Percentiles rank a stretch among this genome's conserved stretches.
phyloP scores from a whole-genome alignment of 2,888 invertebrate genomes.

The Pyrocoelia pectoralis region DNA sequence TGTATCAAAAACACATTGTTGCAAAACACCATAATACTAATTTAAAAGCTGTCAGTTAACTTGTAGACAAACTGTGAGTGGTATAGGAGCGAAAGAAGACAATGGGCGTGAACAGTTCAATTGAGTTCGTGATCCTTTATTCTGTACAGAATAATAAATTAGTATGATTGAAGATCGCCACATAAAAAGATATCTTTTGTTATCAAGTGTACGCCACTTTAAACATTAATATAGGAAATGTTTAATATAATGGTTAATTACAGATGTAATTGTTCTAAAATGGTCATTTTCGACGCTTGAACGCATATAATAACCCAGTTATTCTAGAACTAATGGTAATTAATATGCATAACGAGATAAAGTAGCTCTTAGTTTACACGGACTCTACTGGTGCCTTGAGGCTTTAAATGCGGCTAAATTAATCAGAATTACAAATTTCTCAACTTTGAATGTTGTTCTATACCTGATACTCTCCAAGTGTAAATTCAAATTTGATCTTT shows the following conservation, averaged over 20 bases:
- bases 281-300: slow-evolving; percentile 27
- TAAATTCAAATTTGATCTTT: slow-evolving; percentile 23
- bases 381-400: slow-evolving; percentile 31
- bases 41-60: slow-evolving; percentile 34
- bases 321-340: slow-evolving; percentile 41
- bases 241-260: slow-evolving; percentile 24
- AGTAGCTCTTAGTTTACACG: slow-evolving; percentile 35
- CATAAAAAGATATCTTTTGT: slow-evolving; percentile 16
- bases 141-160: slow-evolving; percentile 43
- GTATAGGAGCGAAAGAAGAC: slow-evolving; percentile 36
- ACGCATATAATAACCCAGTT: slow-evolving; percentile 39
- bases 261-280: slow-evolving; percentile 26
- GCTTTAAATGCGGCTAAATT: slow-evolving; percentile 42
- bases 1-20: slow-evolving; percentile 10
- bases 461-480: slow-evolving; percentile 24
- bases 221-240: slow-evolving; percentile 15
- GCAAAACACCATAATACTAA: slow-evolving; percentile 25
- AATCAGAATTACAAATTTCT: slow-evolving; percentile 46
- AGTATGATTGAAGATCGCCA: slow-evolving; percentile 30
- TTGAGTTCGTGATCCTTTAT: slow-evolving; percentile 44
- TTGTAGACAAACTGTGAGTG: slow-evolving; percentile 22
- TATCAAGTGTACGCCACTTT: slow-evolving; percentile 8
- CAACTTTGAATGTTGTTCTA: slow-evolving; percentile 27
- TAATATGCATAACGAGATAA: slow-evolving; percentile 43
- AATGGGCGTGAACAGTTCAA: slow-evolving; percentile 46